A percentile compares a stretch with the other conserved stretches of the same genome.
Conservation (phyloP, 1,140 invertebrate species). For the Leucophenga varia region DNA sequence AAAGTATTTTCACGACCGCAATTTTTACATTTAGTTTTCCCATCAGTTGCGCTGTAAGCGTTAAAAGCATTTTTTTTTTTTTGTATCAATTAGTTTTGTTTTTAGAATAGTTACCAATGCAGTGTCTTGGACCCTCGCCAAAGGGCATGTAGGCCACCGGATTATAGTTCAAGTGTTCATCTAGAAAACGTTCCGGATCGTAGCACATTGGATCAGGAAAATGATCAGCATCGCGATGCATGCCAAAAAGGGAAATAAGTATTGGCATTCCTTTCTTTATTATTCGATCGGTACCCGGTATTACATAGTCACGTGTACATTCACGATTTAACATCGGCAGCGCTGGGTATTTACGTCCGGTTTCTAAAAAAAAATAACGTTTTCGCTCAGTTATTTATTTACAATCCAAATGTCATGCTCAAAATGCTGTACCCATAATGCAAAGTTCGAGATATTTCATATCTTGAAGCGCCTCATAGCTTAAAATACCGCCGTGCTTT, state of each 20-base stretch:
- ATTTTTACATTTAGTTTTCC: constrained; percentile 44
- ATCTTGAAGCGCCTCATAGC: constrained; percentile 58
- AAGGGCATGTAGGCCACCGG: constrained; percentile 63
- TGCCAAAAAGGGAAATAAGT: constrained; percentile 40
- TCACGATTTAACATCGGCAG: constrained; percentile 59
- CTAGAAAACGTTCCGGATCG: constrained; percentile 64
- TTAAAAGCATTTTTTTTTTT: neutral
- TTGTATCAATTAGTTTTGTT: neutral
- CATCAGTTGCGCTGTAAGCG: constrained; percentile 27
- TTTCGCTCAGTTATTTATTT: neutral
- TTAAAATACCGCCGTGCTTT: constrained; percentile 53
- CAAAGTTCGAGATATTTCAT: constrained; percentile 60
- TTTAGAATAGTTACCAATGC: constrained; percentile 58
- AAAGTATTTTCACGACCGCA: constrained; percentile 29
- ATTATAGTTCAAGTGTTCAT: constrained; percentile 45
- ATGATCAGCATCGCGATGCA: constrained; percentile 58
- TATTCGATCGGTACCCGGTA: constrained; percentile 42
- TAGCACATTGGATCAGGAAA: constrained; percentile 65
- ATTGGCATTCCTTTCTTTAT: constrained; percentile 54
- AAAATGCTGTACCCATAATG: constrained; percentile 44
- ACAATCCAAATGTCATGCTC: too few relatives aligned
- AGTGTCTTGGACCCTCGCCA: constrained; percentile 66
- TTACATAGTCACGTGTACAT: constrained; percentile 52
- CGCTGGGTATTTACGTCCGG: constrained; percentile 62
- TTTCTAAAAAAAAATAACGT: constrained; percentile 49